Conservation (phyloP, 2,113 vertebrate genomes). For the Saimiri boliviensis region DNA sequence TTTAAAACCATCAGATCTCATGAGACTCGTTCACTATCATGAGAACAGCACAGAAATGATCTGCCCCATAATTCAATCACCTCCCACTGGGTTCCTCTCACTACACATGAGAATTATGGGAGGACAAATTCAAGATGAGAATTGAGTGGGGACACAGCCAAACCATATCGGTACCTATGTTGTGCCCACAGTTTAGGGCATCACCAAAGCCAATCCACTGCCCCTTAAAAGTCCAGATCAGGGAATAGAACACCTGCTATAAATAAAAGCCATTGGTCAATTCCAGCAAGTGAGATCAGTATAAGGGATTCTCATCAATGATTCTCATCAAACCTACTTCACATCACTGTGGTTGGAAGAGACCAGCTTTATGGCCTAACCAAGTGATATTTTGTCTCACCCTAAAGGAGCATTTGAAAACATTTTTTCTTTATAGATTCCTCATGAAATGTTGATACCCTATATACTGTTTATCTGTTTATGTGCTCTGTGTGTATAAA, state of each 20-base stretch:
- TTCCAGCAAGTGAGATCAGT: neutral
- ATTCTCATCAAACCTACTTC: neutral
- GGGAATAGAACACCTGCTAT: neutral
- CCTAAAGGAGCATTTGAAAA: neutral
- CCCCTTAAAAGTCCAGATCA: neutral
- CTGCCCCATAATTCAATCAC: too few species aligned
- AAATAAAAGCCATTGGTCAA: neutral
- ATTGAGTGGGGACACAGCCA: too few species aligned
- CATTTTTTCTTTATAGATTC: neutral
- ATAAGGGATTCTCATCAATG: neutral
- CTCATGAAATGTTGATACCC: neutral
- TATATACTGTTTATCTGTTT: neutral
- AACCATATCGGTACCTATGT: too few species aligned
- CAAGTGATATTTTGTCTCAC: too few species aligned
- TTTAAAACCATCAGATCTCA: too few species aligned
- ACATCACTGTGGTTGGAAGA: neutral
- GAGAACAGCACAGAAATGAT: too few species aligned
- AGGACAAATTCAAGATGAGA: too few species aligned
- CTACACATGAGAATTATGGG: too few species aligned
- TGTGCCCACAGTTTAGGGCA: neutral
- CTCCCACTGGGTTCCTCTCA: too few species aligned
- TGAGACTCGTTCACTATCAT: too few species aligned
- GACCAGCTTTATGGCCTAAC: neutral
- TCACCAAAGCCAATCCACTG: neutral
- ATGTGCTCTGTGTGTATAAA: fast-evolving